Evolutionary conservation across 2,888 invertebrate genomes (phyloP).

Genomic region (Tortricodes alternella): DNA sequence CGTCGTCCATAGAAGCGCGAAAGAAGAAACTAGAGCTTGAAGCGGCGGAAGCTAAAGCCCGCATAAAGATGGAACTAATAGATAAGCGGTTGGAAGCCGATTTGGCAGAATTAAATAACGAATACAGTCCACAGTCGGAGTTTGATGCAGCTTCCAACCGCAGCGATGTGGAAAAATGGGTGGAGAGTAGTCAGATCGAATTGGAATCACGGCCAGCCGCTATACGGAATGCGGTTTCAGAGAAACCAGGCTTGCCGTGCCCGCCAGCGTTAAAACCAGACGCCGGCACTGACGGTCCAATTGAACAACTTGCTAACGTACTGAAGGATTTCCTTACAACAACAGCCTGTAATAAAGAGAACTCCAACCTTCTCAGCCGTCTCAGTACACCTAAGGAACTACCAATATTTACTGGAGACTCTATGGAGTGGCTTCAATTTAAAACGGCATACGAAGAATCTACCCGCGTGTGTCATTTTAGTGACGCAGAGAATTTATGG

Average conservation of each 20-base stretch:
- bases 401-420: slow-evolving; percentile 1
- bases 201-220: slow-evolving; percentile 1
- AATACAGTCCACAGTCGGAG: slow-evolving; percentile 25
- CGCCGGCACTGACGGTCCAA: slow-evolving; percentile 21
- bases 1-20: background rate
- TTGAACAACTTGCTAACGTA: slow-evolving; percentile 15
- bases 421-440: background rate
- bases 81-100: slow-evolving; percentile 23
- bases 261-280: slow-evolving; percentile 13
- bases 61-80: slow-evolving; percentile 25
- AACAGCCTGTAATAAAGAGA: background rate
- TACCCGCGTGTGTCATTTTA: background rate
- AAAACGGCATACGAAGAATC: background rate
- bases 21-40: slow-evolving; percentile 9
- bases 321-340: slow-evolving; percentile 21
- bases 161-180: slow-evolving; percentile 22
- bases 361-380: slow-evolving; percentile 5
- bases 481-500: background rate
- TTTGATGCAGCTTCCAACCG: background rate
- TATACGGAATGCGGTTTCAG: background rate
- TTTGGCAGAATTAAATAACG: slow-evolving; percentile 16
- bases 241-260: background rate
- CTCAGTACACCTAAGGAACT: slow-evolving; percentile 8
- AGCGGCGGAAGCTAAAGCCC: slow-evolving; percentile 23
- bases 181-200: slow-evolving; percentile 15